Evolutionary conservation across 2,797 vertebrate species (phyloP).

Genomic region (Molothrus aeneus): DNA sequence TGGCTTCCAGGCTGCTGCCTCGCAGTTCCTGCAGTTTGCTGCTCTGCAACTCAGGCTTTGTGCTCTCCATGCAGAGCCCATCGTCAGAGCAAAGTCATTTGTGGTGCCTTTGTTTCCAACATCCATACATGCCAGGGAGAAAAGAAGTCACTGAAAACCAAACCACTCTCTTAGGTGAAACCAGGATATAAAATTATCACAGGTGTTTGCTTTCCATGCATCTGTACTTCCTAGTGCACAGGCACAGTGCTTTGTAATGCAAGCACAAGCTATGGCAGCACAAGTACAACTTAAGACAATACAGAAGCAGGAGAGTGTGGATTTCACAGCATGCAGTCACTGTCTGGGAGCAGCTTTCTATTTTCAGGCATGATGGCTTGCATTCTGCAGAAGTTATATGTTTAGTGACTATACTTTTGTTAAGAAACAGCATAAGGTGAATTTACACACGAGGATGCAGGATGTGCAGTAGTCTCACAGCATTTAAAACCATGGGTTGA

Average conservation of each 20-base stretch:
- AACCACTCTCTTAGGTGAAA: background rate
- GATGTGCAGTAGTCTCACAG: background rate
- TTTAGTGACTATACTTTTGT: background rate
- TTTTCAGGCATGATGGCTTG: slow-evolving; percentile 8
- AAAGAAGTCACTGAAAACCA: background rate
- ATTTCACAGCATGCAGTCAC: background rate
- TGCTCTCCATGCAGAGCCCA: background rate
- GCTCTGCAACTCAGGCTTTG: background rate
- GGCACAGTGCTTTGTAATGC: background rate
- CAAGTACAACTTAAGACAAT: slow-evolving; percentile 11
- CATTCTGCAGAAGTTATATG: background rate
- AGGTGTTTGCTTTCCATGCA: background rate
- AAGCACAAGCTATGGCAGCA: background rate
- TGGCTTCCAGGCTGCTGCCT: background rate
- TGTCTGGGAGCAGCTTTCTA: slow-evolving; percentile 21
- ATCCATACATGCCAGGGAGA: background rate
- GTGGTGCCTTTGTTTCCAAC: background rate
- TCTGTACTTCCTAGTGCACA: background rate
- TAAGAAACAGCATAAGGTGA: slow-evolving; percentile 12
- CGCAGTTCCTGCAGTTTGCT: background rate
- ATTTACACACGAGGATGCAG: slow-evolving; percentile 27
- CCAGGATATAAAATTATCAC: background rate
- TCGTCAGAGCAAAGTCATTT: background rate
- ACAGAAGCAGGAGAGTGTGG: background rate
- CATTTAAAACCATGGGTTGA: background rate